Conservation (phyloP, 1,140 invertebrate species). For the Cyclargus thomasi region DNA sequence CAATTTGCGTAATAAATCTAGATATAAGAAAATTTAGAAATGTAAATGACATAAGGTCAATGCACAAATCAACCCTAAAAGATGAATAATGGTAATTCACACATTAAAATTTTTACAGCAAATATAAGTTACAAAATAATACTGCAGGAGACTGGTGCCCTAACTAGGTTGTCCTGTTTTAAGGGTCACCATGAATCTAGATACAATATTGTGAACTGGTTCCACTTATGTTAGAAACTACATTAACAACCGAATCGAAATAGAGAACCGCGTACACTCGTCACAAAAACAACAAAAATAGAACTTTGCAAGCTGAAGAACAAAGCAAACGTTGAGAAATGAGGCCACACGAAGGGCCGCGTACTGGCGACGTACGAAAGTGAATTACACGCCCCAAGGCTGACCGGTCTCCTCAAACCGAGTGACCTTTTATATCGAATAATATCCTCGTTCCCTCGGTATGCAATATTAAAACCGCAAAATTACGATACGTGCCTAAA, state of each 20-base stretch:
- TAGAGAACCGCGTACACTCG: not conserved
- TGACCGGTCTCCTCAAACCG: constrained; percentile 69
- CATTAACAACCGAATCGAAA: not conserved
- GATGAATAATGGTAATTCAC: no score
- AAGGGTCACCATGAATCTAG: no score
- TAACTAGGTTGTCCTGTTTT: no score
- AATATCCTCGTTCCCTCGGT: constrained; percentile 66
- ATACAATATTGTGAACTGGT: not conserved
- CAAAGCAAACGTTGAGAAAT: constrained; percentile 64
- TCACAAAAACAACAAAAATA: constrained; percentile 9
- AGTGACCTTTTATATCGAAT: constrained; percentile 66
- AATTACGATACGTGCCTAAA: constrained; percentile 32
- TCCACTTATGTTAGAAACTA: not conserved
- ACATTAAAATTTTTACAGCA: no score
- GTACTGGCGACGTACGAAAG: constrained; percentile 61
- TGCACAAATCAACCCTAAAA: no score
- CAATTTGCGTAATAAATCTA: no score
- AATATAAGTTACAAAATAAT: no score
- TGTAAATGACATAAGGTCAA: no score
- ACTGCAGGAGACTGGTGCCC: no score
- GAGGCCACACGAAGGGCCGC: constrained; percentile 65
- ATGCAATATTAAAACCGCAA: constrained; percentile 51
- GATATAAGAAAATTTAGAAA: no score
- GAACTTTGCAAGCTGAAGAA: constrained; percentile 30
- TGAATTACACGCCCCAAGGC: constrained; percentile 65